A percentile compares a stretch with the other conserved stretches of the same genome.
These are phyloP conservation scores for Pandion haliaetus DNA, from an alignment of 2,113 vertebrate species.

Conservation along the genomic window DNA sequence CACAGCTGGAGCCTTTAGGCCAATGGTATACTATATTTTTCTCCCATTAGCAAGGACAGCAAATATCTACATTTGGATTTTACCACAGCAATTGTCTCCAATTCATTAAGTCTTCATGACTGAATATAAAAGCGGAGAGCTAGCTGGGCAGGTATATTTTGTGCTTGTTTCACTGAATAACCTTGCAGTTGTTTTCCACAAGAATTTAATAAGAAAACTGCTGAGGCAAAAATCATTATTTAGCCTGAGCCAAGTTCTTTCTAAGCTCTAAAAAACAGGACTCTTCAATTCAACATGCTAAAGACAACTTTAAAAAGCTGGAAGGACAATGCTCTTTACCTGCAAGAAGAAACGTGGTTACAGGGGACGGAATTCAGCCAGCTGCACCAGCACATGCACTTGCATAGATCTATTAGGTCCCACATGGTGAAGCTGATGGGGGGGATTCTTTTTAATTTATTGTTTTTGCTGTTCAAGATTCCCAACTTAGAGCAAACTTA, in stretches of 20 bases:
- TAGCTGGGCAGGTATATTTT: neutral
- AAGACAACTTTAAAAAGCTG: neutral
- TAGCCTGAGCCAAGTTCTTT: neutral
- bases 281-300: neutral
- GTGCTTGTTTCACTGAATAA: slow-evolving; percentile 30
- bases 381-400: fast-evolving
- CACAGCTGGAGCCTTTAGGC: slow-evolving; percentile 64
- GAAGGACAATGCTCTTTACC: neutral
- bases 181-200: neutral
- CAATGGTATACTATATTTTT: slow-evolving; percentile 74
- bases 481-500: neutral
- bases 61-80: slow-evolving; percentile 74
- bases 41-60: slow-evolving; percentile 72
- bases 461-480: neutral
- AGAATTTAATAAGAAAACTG: neutral
- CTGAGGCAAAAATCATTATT: neutral
- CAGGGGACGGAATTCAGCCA: neutral
- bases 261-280: neutral
- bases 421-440: neutral
- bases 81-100: slow-evolving; percentile 53
- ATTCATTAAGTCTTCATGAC: slow-evolving; percentile 65
- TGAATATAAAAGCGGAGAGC: slow-evolving; percentile 43
- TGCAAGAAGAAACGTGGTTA: neutral
- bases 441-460: no score
- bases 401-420: neutral